Percentiles rank a stretch among this genome's conserved stretches.
Evolutionary conservation across 2,797 vertebrate genomes (phyloP).

Genomic region (Acanthurus leucopareius): DNA sequence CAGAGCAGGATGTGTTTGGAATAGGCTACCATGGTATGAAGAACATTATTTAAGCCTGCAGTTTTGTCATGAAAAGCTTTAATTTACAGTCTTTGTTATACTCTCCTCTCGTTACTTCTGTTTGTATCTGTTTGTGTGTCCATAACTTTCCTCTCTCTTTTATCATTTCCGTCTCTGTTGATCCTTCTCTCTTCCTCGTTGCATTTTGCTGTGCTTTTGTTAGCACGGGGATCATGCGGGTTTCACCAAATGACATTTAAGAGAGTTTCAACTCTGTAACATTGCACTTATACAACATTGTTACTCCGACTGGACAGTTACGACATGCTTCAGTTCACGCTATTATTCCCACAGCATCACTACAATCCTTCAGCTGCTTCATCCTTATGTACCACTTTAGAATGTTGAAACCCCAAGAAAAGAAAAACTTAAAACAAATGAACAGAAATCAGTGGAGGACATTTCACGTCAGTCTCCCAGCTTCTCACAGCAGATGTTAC

Average conservation of each 20-base stretch:
- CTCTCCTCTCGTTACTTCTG: too few relatives aligned
- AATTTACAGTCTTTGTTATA: too few relatives aligned
- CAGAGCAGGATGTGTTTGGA: background rate
- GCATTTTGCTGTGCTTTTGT: background rate
- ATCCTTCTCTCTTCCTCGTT: background rate
- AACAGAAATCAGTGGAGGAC: background rate
- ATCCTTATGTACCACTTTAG: background rate
- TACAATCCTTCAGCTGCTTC: background rate
- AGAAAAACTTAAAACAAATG: background rate
- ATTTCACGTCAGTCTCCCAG: background rate
- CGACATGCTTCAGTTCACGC: too few relatives aligned
- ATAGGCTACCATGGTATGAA: background rate
- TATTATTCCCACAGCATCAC: background rate
- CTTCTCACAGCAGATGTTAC: slow-evolving; percentile 3
- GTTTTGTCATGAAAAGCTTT: too few relatives aligned
- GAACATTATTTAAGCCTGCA: background rate
- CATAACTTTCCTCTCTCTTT: background rate
- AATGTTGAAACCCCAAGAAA: background rate
- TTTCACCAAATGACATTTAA: too few relatives aligned
- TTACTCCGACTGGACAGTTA: background rate
- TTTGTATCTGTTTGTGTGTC: too few relatives aligned
- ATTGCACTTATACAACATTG: background rate
- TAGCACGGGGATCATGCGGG: background rate
- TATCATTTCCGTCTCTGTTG: too few relatives aligned
- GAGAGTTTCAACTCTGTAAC: background rate